Evolutionary conservation across 2,113 vertebrate genomes (phyloP).

Genomic region (Morone saxatilis): DNA sequence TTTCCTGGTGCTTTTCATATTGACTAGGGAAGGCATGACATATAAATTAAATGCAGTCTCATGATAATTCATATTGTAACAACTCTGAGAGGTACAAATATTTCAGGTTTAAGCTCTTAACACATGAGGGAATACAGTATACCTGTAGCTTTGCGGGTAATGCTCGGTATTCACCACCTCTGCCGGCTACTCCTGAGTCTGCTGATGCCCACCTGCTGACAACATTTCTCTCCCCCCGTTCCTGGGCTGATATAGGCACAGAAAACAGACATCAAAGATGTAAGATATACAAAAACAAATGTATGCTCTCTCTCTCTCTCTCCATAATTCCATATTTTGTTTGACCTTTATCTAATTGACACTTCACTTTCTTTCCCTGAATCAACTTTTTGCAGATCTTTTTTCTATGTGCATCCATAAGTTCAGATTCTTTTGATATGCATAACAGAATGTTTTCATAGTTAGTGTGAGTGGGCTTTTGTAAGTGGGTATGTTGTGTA

Average conservation of each 20-base stretch:
- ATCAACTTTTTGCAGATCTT: not conserved
- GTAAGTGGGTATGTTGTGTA: slow-evolving; percentile 18
- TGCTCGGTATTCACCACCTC: slow-evolving; percentile 54
- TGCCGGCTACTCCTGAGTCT: slow-evolving; percentile 61
- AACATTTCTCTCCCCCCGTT: slow-evolving; percentile 74
- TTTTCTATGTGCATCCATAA: slow-evolving; percentile 3
- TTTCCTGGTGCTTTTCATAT: not conserved
- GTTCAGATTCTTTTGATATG: slow-evolving; percentile 12
- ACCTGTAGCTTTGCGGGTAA: slow-evolving; percentile 74
- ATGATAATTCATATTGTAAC: not conserved
- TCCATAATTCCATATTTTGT: slow-evolving; percentile 19
- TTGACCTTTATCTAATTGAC: not conserved
- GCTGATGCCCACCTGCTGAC: slow-evolving; percentile 52
- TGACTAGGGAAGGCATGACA: not conserved
- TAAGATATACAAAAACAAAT: slow-evolving; percentile 18
- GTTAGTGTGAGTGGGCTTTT: slow-evolving; percentile 5
- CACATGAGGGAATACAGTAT: not conserved
- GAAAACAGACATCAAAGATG: slow-evolving; percentile 20
- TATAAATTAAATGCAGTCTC: slow-evolving; percentile 2
- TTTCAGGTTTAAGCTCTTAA: slow-evolving; percentile 4
- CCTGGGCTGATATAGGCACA: slow-evolving; percentile 67
- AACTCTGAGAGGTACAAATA: slow-evolving; percentile 14
- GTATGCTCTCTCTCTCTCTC: not conserved
- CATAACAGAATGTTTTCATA: not conserved
- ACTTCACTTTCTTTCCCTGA: not conserved